Evolutionary conservation across 2,113 vertebrate genomes (phyloP), one percentile per base, ranked within the genome.

Genomic region (Alectura lathami): DNA sequence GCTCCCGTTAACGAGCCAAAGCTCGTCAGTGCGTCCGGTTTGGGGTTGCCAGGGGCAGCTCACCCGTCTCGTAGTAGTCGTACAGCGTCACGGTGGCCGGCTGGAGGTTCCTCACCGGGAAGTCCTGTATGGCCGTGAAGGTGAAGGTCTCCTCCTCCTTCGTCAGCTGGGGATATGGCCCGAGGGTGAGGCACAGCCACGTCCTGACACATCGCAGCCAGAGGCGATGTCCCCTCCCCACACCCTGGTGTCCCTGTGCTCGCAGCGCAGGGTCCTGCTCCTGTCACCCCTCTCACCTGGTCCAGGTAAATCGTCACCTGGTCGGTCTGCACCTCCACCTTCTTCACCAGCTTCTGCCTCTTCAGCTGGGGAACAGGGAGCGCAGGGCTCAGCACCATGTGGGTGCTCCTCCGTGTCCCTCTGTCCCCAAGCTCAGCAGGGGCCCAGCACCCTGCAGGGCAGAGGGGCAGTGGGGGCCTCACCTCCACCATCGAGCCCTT

Each of bases 401-500:
- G 15, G 4, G 24, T 13, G 18, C 29, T 80, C n/a, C 23, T 2
- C 48, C 42, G 54, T 22, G 18, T n/a, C 85, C n/a, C 23, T 2
- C 48, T 47, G 54, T 22, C 60, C 67, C 53, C 0, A 0, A 38
- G 53, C 14, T 20, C 53, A 59, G 3, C 21, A 24, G 47, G n/a
- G 43, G 12, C 47, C 30, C 23, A 5, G 10, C 11, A 53, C 48
- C 74, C 8, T 1, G 29, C 4, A 9, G 40, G 23, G 43, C 16
- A 51, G 42, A n/a, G 30, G 5, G 40, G 17, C 14, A 62, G 1
- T 0, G 1, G 26, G 32, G 15, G 6, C 34, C 85, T 98, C 85
- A 98, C 98, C 95, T 83, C 38, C 27, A 42, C 29, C 62, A 97
- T 3, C 0, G 98, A 98, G 50, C 36, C 75, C 72, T 97, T 93